Base-by-base conservation (phyloP, 2,888 invertebrate genomes). In the Prenolepis imparis region DNA sequence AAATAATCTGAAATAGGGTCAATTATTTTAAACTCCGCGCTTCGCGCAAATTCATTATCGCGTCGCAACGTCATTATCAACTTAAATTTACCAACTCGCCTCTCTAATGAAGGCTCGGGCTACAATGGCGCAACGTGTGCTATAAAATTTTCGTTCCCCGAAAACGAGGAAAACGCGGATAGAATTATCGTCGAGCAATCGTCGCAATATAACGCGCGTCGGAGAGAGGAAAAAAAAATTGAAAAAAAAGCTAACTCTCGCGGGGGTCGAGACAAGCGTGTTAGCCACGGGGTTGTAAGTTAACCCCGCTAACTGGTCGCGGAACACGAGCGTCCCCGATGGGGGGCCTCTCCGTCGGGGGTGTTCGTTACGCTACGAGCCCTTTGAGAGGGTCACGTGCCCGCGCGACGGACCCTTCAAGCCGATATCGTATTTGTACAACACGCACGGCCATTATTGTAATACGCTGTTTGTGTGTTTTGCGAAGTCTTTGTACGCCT, bases 371-470 rank as follows among this genome's bases (percentile, higher is more conserved):
- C 92, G 89, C 92, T 87, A 86, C 88, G 86, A 89, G 90, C 88
- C 89, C 91, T 91, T 92, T 93, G 88, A 93, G 93, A 91, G 91
- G 93, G 93, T 93, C 93, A 93, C 93, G 93, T 93, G 93, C 90
- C 91, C 89, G 89, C 32, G 72, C 84, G 89, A 88, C 90, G 83
- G 90, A 88, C 91, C 93, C 92, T 91, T 91, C 91, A 88, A 91
- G 86, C 93, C 93, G 92, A 94, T 94, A 94, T 94, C 93, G 94
- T 93, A 94, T 94, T 94, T 94, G 94, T 94, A 94, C 93, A 92
- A 93, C 93, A 93, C 94, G 93, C 93, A 92, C 92, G 72, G 57
- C 93, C 92, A 94, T 94, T 94, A 93, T 94, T 93, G 93, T 93
- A 92, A 93, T 94, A 92, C 92, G 93, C 91, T 94, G 93, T 94